Percentiles rank a stretch among this genome's conserved stretches.
Evolutionary conservation across 2,797 vertebrate genomes (phyloP).

Genomic region (Champsocephalus esox): DNA sequence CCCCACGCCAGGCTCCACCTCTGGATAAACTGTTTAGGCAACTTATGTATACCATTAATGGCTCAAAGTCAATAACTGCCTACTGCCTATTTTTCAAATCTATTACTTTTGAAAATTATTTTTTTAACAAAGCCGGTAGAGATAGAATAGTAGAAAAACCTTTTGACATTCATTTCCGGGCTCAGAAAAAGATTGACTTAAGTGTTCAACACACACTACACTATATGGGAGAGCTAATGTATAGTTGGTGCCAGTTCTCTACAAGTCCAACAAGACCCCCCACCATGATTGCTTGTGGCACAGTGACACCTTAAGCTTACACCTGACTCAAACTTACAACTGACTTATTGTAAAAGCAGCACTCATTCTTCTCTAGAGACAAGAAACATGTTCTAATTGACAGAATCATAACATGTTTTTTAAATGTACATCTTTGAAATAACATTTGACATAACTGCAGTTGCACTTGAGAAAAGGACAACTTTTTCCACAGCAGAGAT

Average conservation of each 20-base stretch:
- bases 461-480: neutral
- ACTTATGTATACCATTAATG: neutral
- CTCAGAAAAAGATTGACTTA: neutral
- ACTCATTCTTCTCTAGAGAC: no score
- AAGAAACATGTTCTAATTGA: no score
- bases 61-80: neutral
- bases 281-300: no score
- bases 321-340: neutral
- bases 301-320: no score
- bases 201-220: conserved; percentile 40
- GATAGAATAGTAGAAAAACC: neutral
- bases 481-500: neutral
- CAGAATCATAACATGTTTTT: no score
- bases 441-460: neutral
- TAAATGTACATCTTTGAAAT: no score
- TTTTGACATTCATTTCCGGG: no score
- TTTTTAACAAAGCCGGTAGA: neutral
- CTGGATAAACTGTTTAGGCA: conserved; percentile 24
- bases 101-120: neutral
- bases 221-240: neutral
- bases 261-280: no score
- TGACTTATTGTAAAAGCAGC: neutral
- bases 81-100: neutral
- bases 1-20: conserved; percentile 26
- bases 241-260: no score